phyloP scores from a whole-genome alignment of 2,113 vertebrate species.

The Serilophus lunatus region DNA sequence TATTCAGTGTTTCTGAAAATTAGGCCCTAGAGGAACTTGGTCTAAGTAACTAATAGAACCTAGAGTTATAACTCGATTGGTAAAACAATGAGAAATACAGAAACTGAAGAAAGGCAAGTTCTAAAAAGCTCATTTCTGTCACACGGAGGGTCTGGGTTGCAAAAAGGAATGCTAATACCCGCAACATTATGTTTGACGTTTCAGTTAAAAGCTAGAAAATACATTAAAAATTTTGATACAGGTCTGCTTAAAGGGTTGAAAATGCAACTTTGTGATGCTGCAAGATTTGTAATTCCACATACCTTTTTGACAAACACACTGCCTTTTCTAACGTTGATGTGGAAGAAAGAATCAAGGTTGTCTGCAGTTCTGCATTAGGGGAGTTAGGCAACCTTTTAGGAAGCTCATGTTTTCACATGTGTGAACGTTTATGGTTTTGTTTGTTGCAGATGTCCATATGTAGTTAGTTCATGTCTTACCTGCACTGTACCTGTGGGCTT shows the following conservation, averaged over 20 bases:
- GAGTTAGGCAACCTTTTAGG: not conserved
- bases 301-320: not conserved
- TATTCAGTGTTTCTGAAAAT: not conserved
- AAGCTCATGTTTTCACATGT: fast-evolving
- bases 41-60: not conserved
- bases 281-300: not conserved
- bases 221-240: not conserved
- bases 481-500: not conserved
- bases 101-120: not conserved
- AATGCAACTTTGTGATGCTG: not conserved
- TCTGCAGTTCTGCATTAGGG: not conserved
- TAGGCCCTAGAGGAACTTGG: not conserved
- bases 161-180: not conserved
- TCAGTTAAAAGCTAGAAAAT: not conserved
- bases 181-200: not conserved
- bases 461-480: not conserved
- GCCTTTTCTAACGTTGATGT: not conserved
- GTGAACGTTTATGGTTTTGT: not conserved
- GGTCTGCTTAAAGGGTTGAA: not conserved
- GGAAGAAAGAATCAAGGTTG: not conserved
- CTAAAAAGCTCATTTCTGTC: not conserved
- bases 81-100: not conserved
- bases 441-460: not conserved
- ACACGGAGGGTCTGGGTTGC: not conserved
- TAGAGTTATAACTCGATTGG: not conserved